phyloP scores from a whole-genome alignment of 2,113 vertebrate genomes.

The Cepphus grylle region DNA sequence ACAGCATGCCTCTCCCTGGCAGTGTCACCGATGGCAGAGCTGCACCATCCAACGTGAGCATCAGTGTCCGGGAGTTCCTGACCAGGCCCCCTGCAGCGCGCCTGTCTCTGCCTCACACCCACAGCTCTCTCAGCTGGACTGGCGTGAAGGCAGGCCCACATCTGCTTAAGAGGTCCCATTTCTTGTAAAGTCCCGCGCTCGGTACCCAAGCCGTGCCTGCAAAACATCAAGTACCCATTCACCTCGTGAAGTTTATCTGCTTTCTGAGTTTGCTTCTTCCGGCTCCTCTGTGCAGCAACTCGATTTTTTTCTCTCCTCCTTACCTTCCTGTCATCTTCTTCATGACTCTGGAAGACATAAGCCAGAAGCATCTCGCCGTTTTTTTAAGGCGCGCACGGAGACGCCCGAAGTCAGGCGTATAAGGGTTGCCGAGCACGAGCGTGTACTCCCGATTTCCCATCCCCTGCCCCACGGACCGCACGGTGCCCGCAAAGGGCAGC shows the following conservation, averaged over 20 bases:
- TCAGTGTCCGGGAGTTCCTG: fast-evolving
- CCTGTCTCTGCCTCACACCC: neutral
- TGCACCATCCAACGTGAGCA: neutral
- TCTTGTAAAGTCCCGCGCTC: fast-evolving
- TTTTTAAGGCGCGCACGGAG: neutral
- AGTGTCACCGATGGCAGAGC: neutral
- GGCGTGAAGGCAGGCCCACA: neutral
- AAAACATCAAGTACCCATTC: neutral
- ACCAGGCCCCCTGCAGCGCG: neutral
- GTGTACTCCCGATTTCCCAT: neutral
- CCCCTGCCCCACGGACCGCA: neutral
- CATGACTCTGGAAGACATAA: slow-evolving; percentile 72
- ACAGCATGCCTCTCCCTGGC: neutral
- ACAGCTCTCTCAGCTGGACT: neutral
- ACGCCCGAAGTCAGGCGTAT: neutral
- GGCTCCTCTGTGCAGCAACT: slow-evolving; percentile 90
- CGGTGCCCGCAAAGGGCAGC: neutral
- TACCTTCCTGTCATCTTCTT: slow-evolving; percentile 80
- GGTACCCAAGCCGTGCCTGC: neutral
- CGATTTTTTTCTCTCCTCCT: slow-evolving; percentile 91
- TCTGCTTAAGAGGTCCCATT: neutral
- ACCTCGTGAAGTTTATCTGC: slow-evolving; percentile 92
- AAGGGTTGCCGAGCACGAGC: neutral
- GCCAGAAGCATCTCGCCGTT: neutral
- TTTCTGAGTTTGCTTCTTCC: slow-evolving; percentile 92